Evolutionary conservation across 2,888 invertebrate genomes (phyloP), one percentile per base, ranked within the genome.

Genomic region (Priapulus caudatus): DNA sequence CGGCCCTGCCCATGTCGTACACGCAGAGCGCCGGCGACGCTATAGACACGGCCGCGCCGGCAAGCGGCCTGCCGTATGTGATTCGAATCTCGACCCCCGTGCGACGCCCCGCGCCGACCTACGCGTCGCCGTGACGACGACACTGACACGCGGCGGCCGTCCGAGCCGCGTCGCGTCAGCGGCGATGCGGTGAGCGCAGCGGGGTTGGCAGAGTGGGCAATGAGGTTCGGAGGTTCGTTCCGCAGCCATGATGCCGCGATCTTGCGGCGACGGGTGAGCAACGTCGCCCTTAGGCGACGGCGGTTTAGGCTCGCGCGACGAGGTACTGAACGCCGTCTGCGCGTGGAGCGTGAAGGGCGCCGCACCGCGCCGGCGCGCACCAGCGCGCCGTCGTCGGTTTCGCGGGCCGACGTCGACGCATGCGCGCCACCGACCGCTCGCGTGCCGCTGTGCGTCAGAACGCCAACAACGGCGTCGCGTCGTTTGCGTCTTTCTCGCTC

Each of bases 21-120:
- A 98, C 80, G 2, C 95, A 86, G 43, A 98, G 76, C 3, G 93
- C 88, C 3, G n/a, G 95, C 86, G 48, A 93, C 75, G 44, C 85
- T 78, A 48, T 82, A n/a, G n/a, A n/a, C n/a, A n/a, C n/a, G n/a
- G n/a, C n/a, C n/a, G n/a, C n/a, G n/a, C n/a, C n/a, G n/a, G n/a
- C n/a, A n/a, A n/a, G n/a, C n/a, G n/a, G n/a, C n/a, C 89, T 4
- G 90, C 93, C 4, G 84, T 86, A 52, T 98, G 74, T 23, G 97
- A 95, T 75, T 98, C 98, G n/a, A 95, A 99, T 98, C 77, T 98
- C 98, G 0, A 90, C 91, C 0, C 95, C 95, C 0, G 95, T 95
- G 65, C 79, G 80, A 0, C 81, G 84, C 10, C 72, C 72, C 58
- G 83, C 82, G 66, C 23, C 47, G 62, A 56, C 64, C 63, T 53